A percentile compares a stretch with the other conserved stretches of the same genome.
These are phyloP conservation scores for Elysia chlorotica DNA, from an alignment of 1,140 invertebrate genomes.

Conservation along the genomic window DNA sequence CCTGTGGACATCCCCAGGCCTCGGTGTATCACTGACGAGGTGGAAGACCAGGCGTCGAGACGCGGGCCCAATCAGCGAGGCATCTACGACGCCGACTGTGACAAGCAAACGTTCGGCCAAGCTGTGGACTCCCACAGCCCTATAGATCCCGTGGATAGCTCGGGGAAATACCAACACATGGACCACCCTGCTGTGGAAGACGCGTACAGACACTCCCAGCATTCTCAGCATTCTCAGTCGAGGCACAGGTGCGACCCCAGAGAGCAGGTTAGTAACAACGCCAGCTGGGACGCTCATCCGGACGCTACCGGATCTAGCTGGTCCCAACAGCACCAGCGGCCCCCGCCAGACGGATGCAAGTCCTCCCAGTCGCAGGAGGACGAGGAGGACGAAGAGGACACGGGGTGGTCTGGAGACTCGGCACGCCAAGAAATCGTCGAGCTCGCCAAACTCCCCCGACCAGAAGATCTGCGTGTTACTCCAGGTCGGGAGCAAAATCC, in stretches of 20 bases:
- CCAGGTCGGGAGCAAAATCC: conserved; percentile 47
- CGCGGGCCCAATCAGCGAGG: background rate
- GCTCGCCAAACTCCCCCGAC: no score
- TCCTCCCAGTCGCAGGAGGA: background rate
- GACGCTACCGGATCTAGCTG: background rate
- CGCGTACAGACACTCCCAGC: background rate
- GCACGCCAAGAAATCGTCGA: no score
- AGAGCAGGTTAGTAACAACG: conserved; percentile 33
- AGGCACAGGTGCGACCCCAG: conserved; percentile 22
- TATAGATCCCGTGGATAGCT: background rate
- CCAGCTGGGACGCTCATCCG: conserved; percentile 21
- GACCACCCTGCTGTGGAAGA: no score
- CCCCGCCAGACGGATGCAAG: conserved; percentile 13
- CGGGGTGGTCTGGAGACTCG: conserved; percentile 29
- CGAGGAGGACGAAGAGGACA: background rate
- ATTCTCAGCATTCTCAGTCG: background rate
- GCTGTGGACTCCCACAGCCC: conserved; percentile 15
- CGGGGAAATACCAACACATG: background rate
- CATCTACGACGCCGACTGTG: conserved; percentile 8
- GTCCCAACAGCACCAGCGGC: background rate
- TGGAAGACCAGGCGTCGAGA: background rate
- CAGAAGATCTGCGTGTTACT: conserved; percentile 32
- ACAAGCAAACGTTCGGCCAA: conserved; percentile 11
- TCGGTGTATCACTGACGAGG: background rate
- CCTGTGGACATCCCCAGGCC: background rate